These are phyloP conservation scores for Julus scanicus DNA, from an alignment of 2,888 invertebrate genomes.

Conservation along the genomic window DNA sequence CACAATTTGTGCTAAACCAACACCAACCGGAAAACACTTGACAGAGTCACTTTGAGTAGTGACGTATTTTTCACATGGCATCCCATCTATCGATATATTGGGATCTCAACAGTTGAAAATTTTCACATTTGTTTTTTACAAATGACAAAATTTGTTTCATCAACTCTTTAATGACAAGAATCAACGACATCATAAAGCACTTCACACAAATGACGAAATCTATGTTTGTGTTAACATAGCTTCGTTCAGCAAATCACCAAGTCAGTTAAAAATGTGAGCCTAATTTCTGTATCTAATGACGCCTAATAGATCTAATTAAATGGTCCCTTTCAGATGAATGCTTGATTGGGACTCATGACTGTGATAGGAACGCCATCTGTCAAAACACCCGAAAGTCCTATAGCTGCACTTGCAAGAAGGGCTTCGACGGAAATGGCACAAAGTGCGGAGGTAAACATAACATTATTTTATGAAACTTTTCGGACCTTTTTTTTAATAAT, in stretches of 20 bases:
- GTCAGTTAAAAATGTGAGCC: neutral
- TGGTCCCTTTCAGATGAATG: constrained; percentile 62
- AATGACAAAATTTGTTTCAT: too few relatives aligned
- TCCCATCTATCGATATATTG: too few relatives aligned
- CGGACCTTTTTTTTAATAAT: neutral
- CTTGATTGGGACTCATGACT: constrained; percentile 59
- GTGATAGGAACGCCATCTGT: constrained; percentile 61
- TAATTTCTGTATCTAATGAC: neutral
- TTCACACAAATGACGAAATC: too few relatives aligned
- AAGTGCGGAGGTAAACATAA: constrained; percentile 60
- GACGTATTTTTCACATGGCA: too few relatives aligned
- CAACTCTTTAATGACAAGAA: too few relatives aligned
- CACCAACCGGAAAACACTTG: too few relatives aligned
- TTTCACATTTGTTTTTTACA: too few relatives aligned
- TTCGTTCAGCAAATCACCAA: neutral
- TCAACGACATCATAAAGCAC: too few relatives aligned
- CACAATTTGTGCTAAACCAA: too few relatives aligned
- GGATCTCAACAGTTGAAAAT: too few relatives aligned
- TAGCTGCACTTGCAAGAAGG: constrained; percentile 61
- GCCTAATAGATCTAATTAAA: neutral
- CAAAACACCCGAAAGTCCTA: constrained; percentile 59
- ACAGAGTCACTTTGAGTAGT: too few relatives aligned
- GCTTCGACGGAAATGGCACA: constrained; percentile 62
- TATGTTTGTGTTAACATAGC: too few relatives aligned
- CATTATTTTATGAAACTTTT: constrained; percentile 34